Evolutionary conservation across 2,888 invertebrate genomes (phyloP).

Genomic region (Scaeva pyrastri): DNA sequence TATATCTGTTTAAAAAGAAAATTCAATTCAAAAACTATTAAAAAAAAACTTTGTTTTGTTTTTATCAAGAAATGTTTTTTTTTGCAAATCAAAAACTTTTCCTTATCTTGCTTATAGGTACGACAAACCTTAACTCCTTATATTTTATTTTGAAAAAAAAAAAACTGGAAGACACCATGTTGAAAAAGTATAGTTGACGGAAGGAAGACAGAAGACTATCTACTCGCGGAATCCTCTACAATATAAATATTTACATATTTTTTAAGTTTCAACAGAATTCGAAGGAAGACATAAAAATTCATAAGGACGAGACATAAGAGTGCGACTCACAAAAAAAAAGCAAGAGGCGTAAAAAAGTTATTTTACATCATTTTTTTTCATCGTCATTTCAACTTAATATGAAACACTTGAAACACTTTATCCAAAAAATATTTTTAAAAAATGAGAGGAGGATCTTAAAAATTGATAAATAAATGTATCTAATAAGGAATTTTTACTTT

Average conservation of each 20-base stretch:
- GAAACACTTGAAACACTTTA: neutral
- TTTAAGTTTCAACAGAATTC: neutral
- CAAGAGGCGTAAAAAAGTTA: constrained; percentile 13
- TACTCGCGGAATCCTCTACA: constrained; percentile 38
- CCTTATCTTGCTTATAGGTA: no score
- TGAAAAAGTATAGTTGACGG: neutral
- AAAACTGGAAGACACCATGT: neutral
- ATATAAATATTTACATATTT: constrained; percentile 64
- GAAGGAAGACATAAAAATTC: constrained; percentile 50
- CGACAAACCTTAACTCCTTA: no score
- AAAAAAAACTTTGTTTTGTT: no score
- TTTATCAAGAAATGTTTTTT: no score
- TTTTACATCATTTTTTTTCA: constrained; percentile 37
- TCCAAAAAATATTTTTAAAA: neutral
- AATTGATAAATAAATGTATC: no score
- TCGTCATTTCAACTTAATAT: neutral
- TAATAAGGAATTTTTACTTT: no score
- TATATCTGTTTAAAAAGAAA: no score
- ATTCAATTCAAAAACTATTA: no score
- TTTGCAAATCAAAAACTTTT: no score
- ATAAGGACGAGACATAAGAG: constrained; percentile 8
- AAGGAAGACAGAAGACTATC: neutral
- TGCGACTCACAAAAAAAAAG: neutral
- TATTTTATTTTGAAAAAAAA: no score
- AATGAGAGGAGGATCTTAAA: neutral